phyloP scores from a whole-genome alignment of 2,888 invertebrate genomes.

The Cactoblastis cactorum region DNA sequence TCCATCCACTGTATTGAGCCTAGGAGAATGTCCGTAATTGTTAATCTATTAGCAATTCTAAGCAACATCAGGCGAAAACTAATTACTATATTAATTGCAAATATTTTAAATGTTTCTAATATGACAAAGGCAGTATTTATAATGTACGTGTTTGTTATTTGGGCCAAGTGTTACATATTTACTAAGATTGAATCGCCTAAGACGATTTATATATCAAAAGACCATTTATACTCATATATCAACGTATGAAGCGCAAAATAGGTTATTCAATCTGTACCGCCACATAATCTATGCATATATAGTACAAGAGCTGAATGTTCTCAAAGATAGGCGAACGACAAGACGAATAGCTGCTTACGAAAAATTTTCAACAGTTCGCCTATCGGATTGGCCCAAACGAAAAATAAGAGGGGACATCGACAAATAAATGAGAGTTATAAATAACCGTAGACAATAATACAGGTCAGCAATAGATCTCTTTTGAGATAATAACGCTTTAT shows the following conservation, averaged over 20 bases:
- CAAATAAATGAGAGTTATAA: constrained; percentile 76
- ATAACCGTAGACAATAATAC: constrained; percentile 79
- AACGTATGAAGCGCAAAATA: not conserved
- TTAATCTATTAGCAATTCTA: no score
- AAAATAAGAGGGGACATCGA: constrained; percentile 78
- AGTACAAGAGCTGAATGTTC: constrained; percentile 75
- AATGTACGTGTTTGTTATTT: no score
- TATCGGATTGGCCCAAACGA: constrained; percentile 77
- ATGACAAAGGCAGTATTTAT: no score
- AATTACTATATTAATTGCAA: no score
- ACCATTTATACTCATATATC: no score
- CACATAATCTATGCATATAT: constrained; percentile 39
- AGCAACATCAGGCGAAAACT: no score
- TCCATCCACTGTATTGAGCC: no score
- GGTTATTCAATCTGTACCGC: not conserved
- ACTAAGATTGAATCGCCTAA: no score
- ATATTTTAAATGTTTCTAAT: no score
- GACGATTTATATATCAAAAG: no score
- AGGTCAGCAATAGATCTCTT: constrained; percentile 78
- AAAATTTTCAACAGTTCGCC: constrained; percentile 76
- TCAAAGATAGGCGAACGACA: constrained; percentile 77
- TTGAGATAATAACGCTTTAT: constrained; percentile 71
- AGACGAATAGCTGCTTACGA: constrained; percentile 79
- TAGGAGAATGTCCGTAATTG: no score
- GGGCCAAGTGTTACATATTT: no score